Conservation (phyloP, 2,888 invertebrate genomes). For the Smittia sp. region DNA sequence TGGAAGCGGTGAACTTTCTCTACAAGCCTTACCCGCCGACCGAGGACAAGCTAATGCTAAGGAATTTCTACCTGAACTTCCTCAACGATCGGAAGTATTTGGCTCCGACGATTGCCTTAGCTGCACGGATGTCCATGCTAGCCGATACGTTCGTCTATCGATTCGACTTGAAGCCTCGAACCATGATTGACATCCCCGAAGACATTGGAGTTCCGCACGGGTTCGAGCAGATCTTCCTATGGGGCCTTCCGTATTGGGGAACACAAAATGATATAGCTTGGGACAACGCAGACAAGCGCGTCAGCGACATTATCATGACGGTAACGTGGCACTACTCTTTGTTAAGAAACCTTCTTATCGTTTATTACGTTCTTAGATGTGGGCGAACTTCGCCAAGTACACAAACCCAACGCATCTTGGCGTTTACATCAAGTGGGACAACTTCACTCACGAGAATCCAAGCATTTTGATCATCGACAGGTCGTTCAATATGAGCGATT, state of each 20-base stretch:
- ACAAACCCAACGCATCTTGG: constrained; percentile 69
- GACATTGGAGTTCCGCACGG: constrained; percentile 78
- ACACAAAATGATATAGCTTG: constrained; percentile 63
- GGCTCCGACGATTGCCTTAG: constrained; percentile 67
- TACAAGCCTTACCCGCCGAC: constrained; percentile 68
- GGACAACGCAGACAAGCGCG: constrained; percentile 74
- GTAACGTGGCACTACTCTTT: too few species aligned
- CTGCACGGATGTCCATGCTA: constrained; percentile 62
- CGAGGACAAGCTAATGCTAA: constrained; percentile 60
- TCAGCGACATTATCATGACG: constrained; percentile 76
- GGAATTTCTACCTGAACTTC: constrained; percentile 67
- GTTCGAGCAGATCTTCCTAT: constrained; percentile 76
- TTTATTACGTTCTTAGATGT: too few species aligned
- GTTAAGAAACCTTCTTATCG: too few species aligned
- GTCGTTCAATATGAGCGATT: constrained; percentile 72
- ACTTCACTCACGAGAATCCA: constrained; percentile 65
- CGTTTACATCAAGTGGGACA: constrained; percentile 74
- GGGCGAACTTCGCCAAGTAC: constrained; percentile 74
- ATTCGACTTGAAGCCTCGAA: constrained; percentile 72
- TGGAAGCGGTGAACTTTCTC: constrained; percentile 73
- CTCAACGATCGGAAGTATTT: constrained; percentile 74
- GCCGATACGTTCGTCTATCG: constrained; percentile 64
- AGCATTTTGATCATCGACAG: constrained; percentile 72
- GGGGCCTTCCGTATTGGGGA: constrained; percentile 75
- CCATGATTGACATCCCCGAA: constrained; percentile 66